Base-by-base conservation (phyloP, 2,113 vertebrate species). In the Heterocephalus glaber region DNA sequence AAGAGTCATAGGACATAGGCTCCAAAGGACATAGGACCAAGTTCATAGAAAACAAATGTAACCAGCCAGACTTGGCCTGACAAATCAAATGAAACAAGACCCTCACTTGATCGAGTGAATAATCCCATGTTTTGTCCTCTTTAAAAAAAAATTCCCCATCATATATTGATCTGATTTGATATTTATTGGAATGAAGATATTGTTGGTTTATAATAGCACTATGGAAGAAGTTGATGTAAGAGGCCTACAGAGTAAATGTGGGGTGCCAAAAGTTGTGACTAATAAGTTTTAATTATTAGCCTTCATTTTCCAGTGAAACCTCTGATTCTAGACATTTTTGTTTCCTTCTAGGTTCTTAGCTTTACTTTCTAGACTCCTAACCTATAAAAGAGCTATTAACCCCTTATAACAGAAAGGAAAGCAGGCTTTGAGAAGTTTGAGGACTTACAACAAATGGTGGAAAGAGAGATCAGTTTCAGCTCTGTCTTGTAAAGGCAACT, bases 31-130 rank as follows among this genome's bases (percentile, higher is more conserved):
- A 74, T 65, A 60, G 90, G 86, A 93, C 54, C 76, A 93, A 90
- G 60, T 58, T 92, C 92, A 95, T 85, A 85, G 80, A 93, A 97
- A 97, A 97, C 87, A 97, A 95, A 77, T 30, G 13, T 7, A 66
- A 90, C 38, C 76, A 58, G 74, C 89, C 96, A 96, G 76, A 86
- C 24, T 92, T 83, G 22, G 35, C 89, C 66, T 93, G 28, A 94
- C 72, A 92, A 93, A 90, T 58, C 63, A 70, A 82, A 20, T 89
- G 56, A 82, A 97, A 88, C 63, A 93, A 96, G 85, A 70, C 76
- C 60, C 24, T 93, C 33, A 35, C 14, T 88, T 41, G 61, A 58
- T 86, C 68, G 24, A 61, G n/a, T 20, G 44, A 86, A 60, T 28
- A 80, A 65, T 44, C 28, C 38, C 76, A 66, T 52, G 54, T 20